Evolutionary conservation across 37 sponge, comb jelly and placozoan species (phyloP), one percentile per base, ranked within the genome.

Genomic region (Amphimedon queenslandica): DNA sequence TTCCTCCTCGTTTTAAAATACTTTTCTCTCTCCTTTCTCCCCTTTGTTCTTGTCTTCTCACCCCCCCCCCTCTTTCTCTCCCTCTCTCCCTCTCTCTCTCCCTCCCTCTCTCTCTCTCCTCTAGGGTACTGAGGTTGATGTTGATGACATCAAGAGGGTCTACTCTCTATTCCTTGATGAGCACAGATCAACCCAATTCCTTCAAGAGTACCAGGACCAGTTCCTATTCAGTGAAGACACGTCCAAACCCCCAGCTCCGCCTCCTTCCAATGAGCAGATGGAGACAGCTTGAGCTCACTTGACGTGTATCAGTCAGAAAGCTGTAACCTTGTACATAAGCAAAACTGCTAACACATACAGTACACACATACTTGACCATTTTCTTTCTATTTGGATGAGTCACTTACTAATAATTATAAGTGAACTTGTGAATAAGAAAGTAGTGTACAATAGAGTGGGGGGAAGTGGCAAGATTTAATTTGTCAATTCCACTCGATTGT

Each of bases 111-210:
- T 23, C 32, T 28, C 42, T 47, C 33, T 75, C 3, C 72, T 21
- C 18, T 47, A 93, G 89, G 92, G 89, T 36, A 74, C 87, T 37
- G 95, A 97, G 76, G 99, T 97, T 0, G 80, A 82, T n/a, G 90
- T 97, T 18, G 92, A 94, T 71, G 99, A 97, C 81, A 89, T 97
- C 27, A 97, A 94, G 86, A 42, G 92, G 3, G 94, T 94, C 11
- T 97, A 97, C 63, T 88, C 92, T 1, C 80, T 91, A 36, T 97
- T 97, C 77, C 79, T 91, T 6, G 99, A 97, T 66, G 95, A 97
- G 55, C 74, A 85, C 3, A 87, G 99, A 38, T 91, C 94, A 41
- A 82, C 94, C 25, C 92, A 93, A 81, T 94, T 88, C 77, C 78
- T 97, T 66, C 93, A 90, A 18, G 86, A 79, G 64, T 84, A 78